These are phyloP conservation scores for Opisthocomus hoazin DNA, from an alignment of 2,113 vertebrate genomes.

Conservation along the genomic window DNA sequence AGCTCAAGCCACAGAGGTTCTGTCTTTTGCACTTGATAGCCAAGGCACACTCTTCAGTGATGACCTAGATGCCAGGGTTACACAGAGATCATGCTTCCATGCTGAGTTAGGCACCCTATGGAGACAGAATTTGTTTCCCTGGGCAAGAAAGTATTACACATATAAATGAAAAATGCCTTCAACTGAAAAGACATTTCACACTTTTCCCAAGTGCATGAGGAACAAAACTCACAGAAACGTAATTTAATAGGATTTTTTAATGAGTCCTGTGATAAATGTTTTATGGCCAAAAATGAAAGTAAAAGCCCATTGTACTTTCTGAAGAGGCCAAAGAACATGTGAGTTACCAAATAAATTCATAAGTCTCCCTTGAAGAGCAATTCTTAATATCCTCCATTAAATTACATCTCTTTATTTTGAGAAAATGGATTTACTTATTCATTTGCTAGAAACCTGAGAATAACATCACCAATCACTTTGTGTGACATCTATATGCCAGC, in stretches of 20 bases:
- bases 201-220: not conserved
- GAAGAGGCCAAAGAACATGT: not conserved
- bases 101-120: not conserved
- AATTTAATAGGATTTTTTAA: constrained; percentile 25
- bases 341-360: constrained; percentile 27
- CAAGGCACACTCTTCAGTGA: not conserved
- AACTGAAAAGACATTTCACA: constrained; percentile 21
- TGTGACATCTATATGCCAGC: constrained; percentile 5
- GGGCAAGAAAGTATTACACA: constrained; percentile 2
- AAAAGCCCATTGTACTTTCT: constrained; percentile 3
- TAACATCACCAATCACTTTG: constrained; percentile 61
- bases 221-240: not conserved
- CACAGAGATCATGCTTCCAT: not conserved
- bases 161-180: constrained; percentile 17
- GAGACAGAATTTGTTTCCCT: constrained; percentile 37
- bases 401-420: constrained; percentile 53
- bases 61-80: constrained; percentile 1
- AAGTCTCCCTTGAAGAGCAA: not conserved
- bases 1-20: not conserved
- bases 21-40: not conserved
- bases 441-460: constrained; percentile 38
- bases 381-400: constrained; percentile 47
- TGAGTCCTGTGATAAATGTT: constrained; percentile 29
- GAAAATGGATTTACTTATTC: constrained; percentile 57
- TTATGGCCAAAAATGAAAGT: not conserved